Base-by-base conservation (phyloP, 1,140 invertebrate genomes). In the Megalopta genalis region DNA sequence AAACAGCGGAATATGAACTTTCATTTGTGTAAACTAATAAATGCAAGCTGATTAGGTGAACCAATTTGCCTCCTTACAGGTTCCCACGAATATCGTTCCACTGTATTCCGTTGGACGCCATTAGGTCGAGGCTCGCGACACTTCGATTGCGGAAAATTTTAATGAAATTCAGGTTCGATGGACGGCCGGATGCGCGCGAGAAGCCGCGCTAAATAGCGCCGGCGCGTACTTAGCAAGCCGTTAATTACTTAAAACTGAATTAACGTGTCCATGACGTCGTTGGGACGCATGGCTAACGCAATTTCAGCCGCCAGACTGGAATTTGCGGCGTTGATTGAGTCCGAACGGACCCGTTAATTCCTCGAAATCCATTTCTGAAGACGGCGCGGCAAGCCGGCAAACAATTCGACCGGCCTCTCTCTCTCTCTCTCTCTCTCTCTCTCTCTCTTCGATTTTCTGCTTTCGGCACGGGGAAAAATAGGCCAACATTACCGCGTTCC, bases 231-330 rank as follows among this genome's bases (percentile, higher is more conserved):
- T 42, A 66, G 6, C 42, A 21, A n/a, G 2, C 32, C 62, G 62
- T 42, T 75, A 75, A 68, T 75, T 75, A 75, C 63, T 75, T 75
- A 59, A 57, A 59, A 75, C 63, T 59, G 7, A n/a, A 75, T 67
- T 75, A 68, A 68, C 64, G 37, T 49, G 27, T 18, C 37, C 25
- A 59, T 16, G 42, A 18, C 70, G 59, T 18, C 23, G 42, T 18
- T 37, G 8, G 9, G 23, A 54, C 32, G 32, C 49, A 16, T 16
- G 23, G 46, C 18, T 42, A 75, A 75, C 37, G 46, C 18, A 46
- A 32, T 75, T 67, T n/a, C 63, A 5, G 8, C 9, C 23, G n/a
- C 27, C 18, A 7, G 10, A n/a, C 54, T 25, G 32, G 6, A 46
- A 23, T 65, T 73, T 46, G 27, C 60, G n/a, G 16, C 10, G 42